Base-by-base conservation (phyloP, 2,797 vertebrate species). In the Squalus acanthias region DNA sequence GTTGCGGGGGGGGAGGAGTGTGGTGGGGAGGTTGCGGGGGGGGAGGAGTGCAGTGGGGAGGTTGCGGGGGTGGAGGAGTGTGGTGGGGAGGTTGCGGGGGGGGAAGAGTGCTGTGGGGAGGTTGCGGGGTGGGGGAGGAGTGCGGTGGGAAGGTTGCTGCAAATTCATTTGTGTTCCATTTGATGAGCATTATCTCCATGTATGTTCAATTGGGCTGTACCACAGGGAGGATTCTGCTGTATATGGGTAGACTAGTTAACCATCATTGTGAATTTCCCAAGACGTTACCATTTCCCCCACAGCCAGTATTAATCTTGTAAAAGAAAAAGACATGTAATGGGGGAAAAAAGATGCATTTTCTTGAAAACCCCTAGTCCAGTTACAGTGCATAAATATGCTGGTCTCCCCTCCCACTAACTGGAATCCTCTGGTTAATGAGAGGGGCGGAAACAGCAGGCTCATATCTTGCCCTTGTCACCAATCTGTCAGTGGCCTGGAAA, bases 391-490 rank as follows among this genome's bases (percentile, higher is more conserved):
- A 85, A 50, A 50, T 85, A 22, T 85, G 5, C 39, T 50, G 82
- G 39, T 8, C 46, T 50, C 46, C 39, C 46, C 20, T 85, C 82
- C 20, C 39, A 5, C 6, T 0, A 50, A 50, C 46, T 24, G 46
- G 20, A 50, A 85, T 50, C 82, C 20, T 85, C 39, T 50, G 39
- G 79, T 22, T 85, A 85, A 17, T 50, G 6, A 85, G 82, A 22
- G 20, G 20, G 46, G 50, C 82, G 24, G 39, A 85, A 85, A 85
- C 46, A 85, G 46, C 46, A 50, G 46, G 39, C 46, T 9, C 39
- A 85, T 85, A 85, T 85, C 82, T 85, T 85, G 82, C 46, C 46
- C 46, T 85, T 85, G 82, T 85, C 46, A 85, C 82, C 82, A 50
- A 50, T 50, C 46, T 85, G 20, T 85, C 82, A 85, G 46, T 82